Evolutionary conservation across 2,888 invertebrate species (phyloP).

Genomic region (Xylocampa areola): DNA sequence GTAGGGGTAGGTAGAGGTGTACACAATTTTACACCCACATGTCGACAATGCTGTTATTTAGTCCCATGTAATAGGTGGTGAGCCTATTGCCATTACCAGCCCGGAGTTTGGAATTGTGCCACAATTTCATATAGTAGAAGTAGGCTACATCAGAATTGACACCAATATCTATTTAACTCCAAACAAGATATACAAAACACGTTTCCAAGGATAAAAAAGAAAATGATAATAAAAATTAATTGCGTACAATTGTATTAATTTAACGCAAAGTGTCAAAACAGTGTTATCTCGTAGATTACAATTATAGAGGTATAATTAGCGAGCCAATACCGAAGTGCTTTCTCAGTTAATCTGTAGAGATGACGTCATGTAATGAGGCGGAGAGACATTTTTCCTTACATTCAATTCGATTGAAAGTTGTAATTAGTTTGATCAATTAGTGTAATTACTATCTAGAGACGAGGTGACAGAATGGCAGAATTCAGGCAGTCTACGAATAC

Average conservation of each 20-base stretch:
- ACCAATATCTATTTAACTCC: too few species aligned
- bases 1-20: too few species aligned
- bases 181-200: background rate
- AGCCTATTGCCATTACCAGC: too few species aligned
- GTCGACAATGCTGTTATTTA: too few species aligned
- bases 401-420: constrained; percentile 65
- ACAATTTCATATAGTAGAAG: too few species aligned
- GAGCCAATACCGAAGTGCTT: constrained; percentile 2
- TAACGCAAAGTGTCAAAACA: background rate
- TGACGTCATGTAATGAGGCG: constrained; percentile 54
- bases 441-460: constrained; percentile 66
- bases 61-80: too few species aligned
- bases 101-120: too few species aligned
- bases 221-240: background rate
- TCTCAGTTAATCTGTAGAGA: constrained; percentile 46
- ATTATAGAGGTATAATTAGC: constrained; percentile 25
- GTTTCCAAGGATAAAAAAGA: background rate
- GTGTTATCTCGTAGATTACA: constrained; percentile 16
- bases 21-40: too few species aligned
- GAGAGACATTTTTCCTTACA: constrained; percentile 59
- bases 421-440: constrained; percentile 74
- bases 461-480: constrained; percentile 47
- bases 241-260: background rate
- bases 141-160: too few species aligned
- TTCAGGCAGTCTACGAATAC: constrained; percentile 21